These are phyloP conservation scores for Nemapogon koenigi DNA, from an alignment of 2,888 invertebrate species.

Conservation along the genomic window DNA sequence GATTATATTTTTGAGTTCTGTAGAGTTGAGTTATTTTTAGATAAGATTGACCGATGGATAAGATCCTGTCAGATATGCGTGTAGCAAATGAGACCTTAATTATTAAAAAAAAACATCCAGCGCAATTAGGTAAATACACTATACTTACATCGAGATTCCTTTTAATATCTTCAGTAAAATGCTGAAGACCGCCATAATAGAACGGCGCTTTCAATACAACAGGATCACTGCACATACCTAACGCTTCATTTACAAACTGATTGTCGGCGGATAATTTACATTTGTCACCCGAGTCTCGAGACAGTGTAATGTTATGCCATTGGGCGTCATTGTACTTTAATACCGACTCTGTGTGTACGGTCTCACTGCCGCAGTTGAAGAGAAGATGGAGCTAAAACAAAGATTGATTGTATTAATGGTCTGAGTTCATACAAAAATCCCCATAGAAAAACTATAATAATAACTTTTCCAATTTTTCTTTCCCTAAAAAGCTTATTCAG, in stretches of 20 bases:
- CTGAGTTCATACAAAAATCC: too few species aligned
- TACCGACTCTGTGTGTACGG: constrained; percentile 63
- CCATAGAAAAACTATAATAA: too few species aligned
- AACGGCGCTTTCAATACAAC: constrained; percentile 74
- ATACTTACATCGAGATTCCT: constrained; percentile 28
- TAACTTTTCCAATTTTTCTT: too few species aligned
- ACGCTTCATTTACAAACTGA: constrained; percentile 55
- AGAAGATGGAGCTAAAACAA: constrained; percentile 67
- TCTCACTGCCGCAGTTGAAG: constrained; percentile 75
- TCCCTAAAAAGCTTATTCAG: too few species aligned
- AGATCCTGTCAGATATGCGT: too few species aligned
- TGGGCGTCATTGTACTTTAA: constrained; percentile 71
- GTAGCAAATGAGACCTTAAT: too few species aligned
- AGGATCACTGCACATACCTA: constrained; percentile 43
- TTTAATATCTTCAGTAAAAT: constrained; percentile 34
- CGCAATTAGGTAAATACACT: background rate
- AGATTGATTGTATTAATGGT: too few species aligned
- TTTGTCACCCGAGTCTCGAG: constrained; percentile 68
- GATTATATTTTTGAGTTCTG: too few species aligned
- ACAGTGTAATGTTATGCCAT: constrained; percentile 81
- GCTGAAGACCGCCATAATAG: constrained; percentile 80
- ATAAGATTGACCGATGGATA: too few species aligned
- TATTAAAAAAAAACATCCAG: too few species aligned
- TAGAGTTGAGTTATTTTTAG: too few species aligned
- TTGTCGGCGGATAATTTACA: constrained; percentile 74